Evolutionary conservation across 2,113 vertebrate genomes (phyloP), one percentile per base, ranked within the genome.

Genomic region (Apteryx mantelli): DNA sequence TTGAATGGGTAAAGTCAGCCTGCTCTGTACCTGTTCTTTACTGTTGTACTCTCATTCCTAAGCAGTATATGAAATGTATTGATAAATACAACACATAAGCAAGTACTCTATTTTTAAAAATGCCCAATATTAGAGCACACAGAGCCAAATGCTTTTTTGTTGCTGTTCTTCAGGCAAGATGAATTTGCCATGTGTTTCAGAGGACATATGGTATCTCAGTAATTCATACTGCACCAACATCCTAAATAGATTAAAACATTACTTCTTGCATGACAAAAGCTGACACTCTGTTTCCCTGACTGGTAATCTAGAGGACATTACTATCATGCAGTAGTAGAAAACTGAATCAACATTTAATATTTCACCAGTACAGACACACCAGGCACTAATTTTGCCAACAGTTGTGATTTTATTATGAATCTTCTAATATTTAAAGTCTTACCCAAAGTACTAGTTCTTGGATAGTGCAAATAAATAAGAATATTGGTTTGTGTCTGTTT

Each of bases 191-290:
- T 91, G 88, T 89, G 77, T 89, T 97, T 89, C 68, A 82, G 86
- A 86, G 80, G 77, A 92, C 92, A 93, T 95, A 97, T 96, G 90
- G 90, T 94, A 84, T 79, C 77, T 94, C 86, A 90, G 89, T 91
- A 94, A 95, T 90, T 94, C 88, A 78, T 92, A 93, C n/a, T 84
- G 73, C 69, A 92, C 36, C 82, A 82, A 56, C 86, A 55, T 95
- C 69, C 91, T 93, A 95, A 95, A 89, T 63, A 96, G 89, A 96
- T 95, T 92, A 95, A 93, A 96, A 92, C 90, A 93, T 94, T 97
- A 91, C 85, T 91, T 96, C 93, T 96, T 92, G 92, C 95, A 91
- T 96, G 91, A 96, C 93, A 93, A 95, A 95, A 96, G 80, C 82
- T 97, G 95, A 95, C 89, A 85, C 82, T 81, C 91, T 91, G 64